Percentiles rank a stretch among this genome's conserved stretches.
Evolutionary conservation across 2,888 invertebrate genomes (phyloP).

Genomic region (Drosophila paranaensis): DNA sequence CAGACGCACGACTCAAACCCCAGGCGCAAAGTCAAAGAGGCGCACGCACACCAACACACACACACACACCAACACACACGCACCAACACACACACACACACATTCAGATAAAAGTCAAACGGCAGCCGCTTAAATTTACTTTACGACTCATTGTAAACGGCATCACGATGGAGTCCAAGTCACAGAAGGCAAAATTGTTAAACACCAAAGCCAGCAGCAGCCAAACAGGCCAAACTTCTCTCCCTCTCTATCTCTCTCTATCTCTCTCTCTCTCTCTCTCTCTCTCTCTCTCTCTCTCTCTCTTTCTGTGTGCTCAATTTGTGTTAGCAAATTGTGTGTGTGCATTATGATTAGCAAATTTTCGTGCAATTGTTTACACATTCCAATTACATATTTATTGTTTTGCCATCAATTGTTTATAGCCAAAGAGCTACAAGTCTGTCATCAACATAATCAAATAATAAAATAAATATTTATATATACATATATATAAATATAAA

Average conservation of each 20-base stretch:
- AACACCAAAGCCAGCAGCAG: background rate
- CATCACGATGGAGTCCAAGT: slow-evolving; percentile 63
- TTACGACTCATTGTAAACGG: slow-evolving; percentile 77
- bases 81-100: no score
- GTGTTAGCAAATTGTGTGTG: slow-evolving; percentile 52
- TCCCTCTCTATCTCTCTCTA: slow-evolving; percentile 4
- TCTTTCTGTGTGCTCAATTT: slow-evolving; percentile 27
- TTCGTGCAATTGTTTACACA: slow-evolving; percentile 35
- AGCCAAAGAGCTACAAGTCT: background rate
- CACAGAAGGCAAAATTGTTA: background rate
- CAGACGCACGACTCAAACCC: slow-evolving; percentile 3
- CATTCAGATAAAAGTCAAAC: slow-evolving; percentile 65
- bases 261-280: background rate
- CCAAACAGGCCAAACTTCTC: slow-evolving; percentile 15
- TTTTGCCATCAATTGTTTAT: slow-evolving; percentile 27
- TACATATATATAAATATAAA: background rate
- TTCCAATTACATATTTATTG: slow-evolving; percentile 25
- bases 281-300: background rate
- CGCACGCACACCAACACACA: slow-evolving; percentile 24
- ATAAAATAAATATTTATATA: background rate
- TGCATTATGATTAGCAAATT: slow-evolving; percentile 51
- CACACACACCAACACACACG: slow-evolving; percentile 19
- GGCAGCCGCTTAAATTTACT: slow-evolving; percentile 67
- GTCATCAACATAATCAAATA: background rate
- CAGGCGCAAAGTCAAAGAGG: slow-evolving; percentile 58